Conservation (phyloP, 2,888 invertebrate genomes). For the Spodoptera picta region DNA sequence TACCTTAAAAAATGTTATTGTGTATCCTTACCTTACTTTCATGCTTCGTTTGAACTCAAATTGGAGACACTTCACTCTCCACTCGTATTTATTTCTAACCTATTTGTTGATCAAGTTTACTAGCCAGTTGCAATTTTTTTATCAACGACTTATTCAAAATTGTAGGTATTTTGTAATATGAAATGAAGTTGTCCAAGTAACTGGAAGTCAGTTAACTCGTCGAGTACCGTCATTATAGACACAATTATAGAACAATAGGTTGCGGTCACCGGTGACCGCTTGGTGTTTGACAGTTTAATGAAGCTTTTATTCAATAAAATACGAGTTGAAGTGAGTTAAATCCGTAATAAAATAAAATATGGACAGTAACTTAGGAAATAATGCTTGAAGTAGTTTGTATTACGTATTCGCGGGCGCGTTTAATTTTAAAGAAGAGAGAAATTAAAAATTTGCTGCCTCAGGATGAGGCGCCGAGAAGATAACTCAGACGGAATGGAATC, state of each 20-base stretch:
- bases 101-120: slow-evolving; percentile 58
- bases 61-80: slow-evolving; percentile 54
- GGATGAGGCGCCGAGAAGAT: slow-evolving; percentile 67
- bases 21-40: slow-evolving; percentile 67
- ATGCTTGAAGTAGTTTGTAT: slow-evolving; percentile 64
- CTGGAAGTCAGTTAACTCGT: slow-evolving; percentile 24
- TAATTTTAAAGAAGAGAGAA: slow-evolving; percentile 74
- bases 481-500: slow-evolving; percentile 47
- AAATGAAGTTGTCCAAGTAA: slow-evolving; percentile 33
- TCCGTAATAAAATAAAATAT: slow-evolving; percentile 43
- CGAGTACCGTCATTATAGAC: too few species aligned
- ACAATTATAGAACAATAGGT: too few species aligned
- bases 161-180: slow-evolving; percentile 22
- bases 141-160: slow-evolving; percentile 51
- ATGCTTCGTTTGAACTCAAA: slow-evolving; percentile 68
- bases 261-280: too few species aligned
- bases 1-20: slow-evolving; percentile 78
- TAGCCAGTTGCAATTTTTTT: slow-evolving; percentile 56
- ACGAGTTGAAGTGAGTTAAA: slow-evolving; percentile 21
- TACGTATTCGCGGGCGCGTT: slow-evolving; percentile 71
- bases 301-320: slow-evolving; percentile 41
- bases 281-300: too few species aligned
- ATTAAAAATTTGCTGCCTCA: slow-evolving; percentile 74
- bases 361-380: slow-evolving; percentile 61
- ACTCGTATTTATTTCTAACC: slow-evolving; percentile 64